Percentiles rank a stretch among this genome's conserved stretches.
Conservation (phyloP, 1,140 invertebrate genomes). For the Hesperophylax magnus region DNA sequence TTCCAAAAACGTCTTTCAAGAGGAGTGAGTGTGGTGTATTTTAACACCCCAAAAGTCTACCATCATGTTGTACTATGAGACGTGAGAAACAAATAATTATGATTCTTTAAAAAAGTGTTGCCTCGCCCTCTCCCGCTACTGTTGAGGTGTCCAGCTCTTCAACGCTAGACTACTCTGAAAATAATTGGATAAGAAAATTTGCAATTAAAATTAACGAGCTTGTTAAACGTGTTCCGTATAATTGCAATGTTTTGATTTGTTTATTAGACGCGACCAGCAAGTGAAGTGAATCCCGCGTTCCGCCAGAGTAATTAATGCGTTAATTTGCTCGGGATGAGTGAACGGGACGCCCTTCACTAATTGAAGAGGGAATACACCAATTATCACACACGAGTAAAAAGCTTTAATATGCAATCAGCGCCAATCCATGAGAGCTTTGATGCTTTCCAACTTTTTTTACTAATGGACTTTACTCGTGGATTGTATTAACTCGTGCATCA, state of each 20-base stretch:
- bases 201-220: conserved; percentile 58
- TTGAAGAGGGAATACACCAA: conserved; percentile 1
- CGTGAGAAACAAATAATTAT: no score
- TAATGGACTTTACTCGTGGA: no score
- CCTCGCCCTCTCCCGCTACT: neutral
- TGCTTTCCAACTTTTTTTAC: no score
- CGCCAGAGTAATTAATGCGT: conserved; percentile 43
- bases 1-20: no score
- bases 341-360: conserved; percentile 33
- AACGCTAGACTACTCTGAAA: conserved; percentile 46
- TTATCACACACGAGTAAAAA: neutral
- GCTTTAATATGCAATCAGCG: neutral
- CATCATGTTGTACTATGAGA: no score
- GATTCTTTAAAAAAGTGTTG: no score
- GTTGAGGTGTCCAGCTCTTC: neutral
- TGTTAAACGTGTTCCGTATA: conserved; percentile 58
- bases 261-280: conserved; percentile 52
- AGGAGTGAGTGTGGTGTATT: no score
- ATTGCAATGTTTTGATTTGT: conserved; percentile 57
- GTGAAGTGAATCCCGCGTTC: conserved; percentile 12
- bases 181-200: conserved; percentile 58
- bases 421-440: neutral
- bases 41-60: no score
- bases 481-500: neutral
- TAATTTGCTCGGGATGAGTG: conserved; percentile 53